Conservation (phyloP, 2,113 vertebrate genomes). For the Motacilla alba region DNA sequence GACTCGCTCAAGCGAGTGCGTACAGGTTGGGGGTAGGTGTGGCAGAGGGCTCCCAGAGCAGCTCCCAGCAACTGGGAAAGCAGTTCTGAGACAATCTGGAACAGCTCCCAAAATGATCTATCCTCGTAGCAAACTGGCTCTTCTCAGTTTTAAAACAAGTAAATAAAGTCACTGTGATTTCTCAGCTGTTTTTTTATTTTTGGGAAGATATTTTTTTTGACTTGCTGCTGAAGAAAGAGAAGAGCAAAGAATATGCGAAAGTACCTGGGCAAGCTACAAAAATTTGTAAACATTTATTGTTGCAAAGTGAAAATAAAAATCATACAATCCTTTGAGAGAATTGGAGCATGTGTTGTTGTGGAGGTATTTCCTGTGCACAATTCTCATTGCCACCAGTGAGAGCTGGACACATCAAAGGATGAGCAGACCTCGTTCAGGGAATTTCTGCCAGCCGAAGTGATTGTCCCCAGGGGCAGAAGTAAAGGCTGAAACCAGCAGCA, state of each 20-base stretch:
- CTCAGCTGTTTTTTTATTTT: neutral
- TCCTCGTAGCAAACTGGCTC: neutral
- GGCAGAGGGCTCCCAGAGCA: neutral
- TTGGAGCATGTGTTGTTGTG: neutral
- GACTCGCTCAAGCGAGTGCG: neutral
- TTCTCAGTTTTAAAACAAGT: neutral
- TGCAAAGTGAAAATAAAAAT: neutral
- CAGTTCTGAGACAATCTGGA: neutral
- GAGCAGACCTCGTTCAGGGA: neutral
- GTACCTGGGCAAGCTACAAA: neutral
- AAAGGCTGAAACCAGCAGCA: neutral
- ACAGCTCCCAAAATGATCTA: neutral
- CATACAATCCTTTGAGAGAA: neutral
- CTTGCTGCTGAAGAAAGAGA: neutral
- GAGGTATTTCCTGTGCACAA: neutral
- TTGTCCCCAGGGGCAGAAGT: neutral
- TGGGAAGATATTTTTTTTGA: neutral
- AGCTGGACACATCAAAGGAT: neutral
- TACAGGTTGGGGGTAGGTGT: slow-evolving; percentile 20
- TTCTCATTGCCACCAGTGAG: neutral
- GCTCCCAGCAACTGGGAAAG: neutral
- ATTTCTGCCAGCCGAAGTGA: neutral
- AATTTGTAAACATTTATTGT: neutral
- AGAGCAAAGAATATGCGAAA: neutral
- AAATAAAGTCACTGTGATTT: neutral